Conservation (phyloP, 2,113 vertebrate species). For the Bucco capensis region DNA sequence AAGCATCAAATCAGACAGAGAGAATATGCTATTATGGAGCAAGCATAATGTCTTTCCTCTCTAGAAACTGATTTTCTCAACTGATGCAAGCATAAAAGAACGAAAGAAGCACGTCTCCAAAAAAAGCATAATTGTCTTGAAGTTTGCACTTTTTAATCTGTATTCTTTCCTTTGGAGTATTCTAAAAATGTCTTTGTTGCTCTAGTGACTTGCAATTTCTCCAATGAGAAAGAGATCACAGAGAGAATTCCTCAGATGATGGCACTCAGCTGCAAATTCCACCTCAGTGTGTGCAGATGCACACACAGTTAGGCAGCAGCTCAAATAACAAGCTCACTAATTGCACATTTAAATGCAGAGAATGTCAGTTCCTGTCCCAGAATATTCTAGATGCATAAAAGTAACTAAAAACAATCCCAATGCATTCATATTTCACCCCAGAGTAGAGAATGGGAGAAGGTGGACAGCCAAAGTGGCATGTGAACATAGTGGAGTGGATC, state of each 20-base stretch:
- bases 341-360: background rate
- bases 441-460: background rate
- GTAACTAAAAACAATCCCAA: background rate
- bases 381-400: background rate
- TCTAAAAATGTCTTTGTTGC: background rate
- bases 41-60: background rate
- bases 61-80: background rate
- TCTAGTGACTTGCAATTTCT: background rate
- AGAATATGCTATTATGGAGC: background rate
- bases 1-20: background rate
- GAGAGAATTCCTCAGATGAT: background rate
- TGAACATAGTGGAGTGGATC: background rate
- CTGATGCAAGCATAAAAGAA: background rate
- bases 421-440: background rate
- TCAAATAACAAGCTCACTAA: background rate
- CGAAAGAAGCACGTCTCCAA: accelerated
- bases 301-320: background rate
- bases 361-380: background rate
- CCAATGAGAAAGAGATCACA: background rate
- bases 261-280: background rate
- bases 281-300: background rate
- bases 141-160: background rate
- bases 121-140: background rate
- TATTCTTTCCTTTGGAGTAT: background rate
- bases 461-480: background rate